A percentile compares a stretch with the other conserved stretches of the same genome.
Evolutionary conservation across 2,888 invertebrate species (phyloP).

Genomic region (Noctuana brunneofusca): DNA sequence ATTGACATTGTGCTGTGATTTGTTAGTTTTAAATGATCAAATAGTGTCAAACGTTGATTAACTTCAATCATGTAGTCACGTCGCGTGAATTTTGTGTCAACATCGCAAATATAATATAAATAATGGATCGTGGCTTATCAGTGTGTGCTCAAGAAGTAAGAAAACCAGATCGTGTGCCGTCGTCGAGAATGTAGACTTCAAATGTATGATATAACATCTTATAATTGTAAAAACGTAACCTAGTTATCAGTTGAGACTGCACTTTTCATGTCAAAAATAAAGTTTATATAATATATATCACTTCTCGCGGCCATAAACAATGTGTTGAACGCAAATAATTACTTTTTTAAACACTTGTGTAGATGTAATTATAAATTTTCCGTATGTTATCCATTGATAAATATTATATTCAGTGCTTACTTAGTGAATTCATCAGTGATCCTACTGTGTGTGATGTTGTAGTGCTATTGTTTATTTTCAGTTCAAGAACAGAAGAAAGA

Average conservation of each 20-base stretch:
- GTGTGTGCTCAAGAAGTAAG: conserved; percentile 19
- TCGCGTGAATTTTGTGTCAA: conserved; percentile 17
- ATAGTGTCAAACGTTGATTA: conserved; percentile 11
- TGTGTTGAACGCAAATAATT: conserved; percentile 8
- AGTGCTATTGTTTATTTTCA: conserved; percentile 69
- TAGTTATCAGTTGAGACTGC: neutral
- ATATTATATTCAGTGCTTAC: conserved; percentile 11
- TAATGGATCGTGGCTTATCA: conserved; percentile 18
- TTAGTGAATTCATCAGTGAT: conserved; percentile 17
- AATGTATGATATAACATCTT: neutral
- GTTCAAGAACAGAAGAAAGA: conserved; percentile 43
- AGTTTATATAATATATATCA: neutral
- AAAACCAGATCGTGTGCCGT: conserved; percentile 1
- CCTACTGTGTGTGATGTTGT: conserved; percentile 65
- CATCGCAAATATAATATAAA: conserved; percentile 13
- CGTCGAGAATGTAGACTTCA: neutral
- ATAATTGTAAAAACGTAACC: conserved; percentile 2
- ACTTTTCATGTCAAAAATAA: neutral
- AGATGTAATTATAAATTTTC: conserved; percentile 2
- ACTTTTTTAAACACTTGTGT: neutral
- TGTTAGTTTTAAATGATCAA: conserved; percentile 2
- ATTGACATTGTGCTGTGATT: conserved; percentile 14
- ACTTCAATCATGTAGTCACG: neutral
- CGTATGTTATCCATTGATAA: neutral
- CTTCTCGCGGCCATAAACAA: neutral